Conservation (phyloP, 2,888 invertebrate species). For the Trachelus troglodyta region DNA sequence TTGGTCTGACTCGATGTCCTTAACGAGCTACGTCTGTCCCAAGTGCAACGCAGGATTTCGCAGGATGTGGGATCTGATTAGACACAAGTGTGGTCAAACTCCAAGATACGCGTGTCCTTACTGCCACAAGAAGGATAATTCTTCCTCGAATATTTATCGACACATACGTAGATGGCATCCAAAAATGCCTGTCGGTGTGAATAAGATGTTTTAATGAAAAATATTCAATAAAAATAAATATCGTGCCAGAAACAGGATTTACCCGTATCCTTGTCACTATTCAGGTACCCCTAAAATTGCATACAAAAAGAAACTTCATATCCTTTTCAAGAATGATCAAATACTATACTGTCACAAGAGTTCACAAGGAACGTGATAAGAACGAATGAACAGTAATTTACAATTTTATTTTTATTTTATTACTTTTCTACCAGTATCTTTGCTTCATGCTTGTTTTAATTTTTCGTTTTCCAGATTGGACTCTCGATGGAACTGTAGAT, state of each 20-base stretch:
- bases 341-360: too few species aligned
- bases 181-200: constrained; percentile 51
- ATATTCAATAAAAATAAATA: too few species aligned
- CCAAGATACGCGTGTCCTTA: constrained; percentile 65
- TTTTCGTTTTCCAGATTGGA: constrained; percentile 28
- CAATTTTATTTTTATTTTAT: too few species aligned
- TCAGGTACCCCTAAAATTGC: too few species aligned
- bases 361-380: too few species aligned
- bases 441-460: constrained; percentile 16
- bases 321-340: too few species aligned
- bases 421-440: not conserved
- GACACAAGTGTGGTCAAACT: constrained; percentile 64
- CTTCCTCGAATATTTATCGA: constrained; percentile 62
- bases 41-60: constrained; percentile 59
- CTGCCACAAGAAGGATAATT: constrained; percentile 64
- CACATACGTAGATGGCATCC: constrained; percentile 64
- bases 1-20: constrained; percentile 28
- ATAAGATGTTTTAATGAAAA: constrained; percentile 50
- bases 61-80: constrained; percentile 58
- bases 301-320: too few species aligned
- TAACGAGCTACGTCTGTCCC: constrained; percentile 52
- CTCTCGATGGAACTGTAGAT: not conserved
- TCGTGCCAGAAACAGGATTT: too few species aligned
- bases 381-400: too few species aligned
- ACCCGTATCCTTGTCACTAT: too few species aligned